phyloP scores from a whole-genome alignment of 2,113 vertebrate species.

The Brachypteracias leptosomus region DNA sequence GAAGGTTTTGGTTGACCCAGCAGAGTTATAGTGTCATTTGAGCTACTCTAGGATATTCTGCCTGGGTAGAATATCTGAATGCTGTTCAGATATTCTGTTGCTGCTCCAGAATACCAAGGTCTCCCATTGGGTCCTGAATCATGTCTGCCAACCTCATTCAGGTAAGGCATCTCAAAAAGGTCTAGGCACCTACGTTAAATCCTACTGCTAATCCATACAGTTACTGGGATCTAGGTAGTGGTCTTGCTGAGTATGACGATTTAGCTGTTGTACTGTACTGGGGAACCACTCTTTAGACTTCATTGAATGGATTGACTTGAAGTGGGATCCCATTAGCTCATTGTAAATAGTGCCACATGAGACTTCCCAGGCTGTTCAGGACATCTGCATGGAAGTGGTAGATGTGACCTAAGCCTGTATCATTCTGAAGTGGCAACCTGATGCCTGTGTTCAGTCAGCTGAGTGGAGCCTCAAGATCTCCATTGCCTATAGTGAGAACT shows the following conservation, averaged over 20 bases:
- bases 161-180: not conserved
- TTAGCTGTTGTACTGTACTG: not conserved
- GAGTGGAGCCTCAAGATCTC: not conserved
- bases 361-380: not conserved
- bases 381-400: not conserved
- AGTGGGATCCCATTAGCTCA: not conserved
- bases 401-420: not conserved
- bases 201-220: not conserved
- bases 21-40: not conserved
- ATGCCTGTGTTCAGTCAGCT: not conserved
- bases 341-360: not conserved
- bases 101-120: not conserved
- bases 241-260: not conserved
- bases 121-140: not conserved
- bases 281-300: not conserved
- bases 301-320: not conserved
- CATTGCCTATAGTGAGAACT: not conserved
- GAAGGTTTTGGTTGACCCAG: not conserved
- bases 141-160: not conserved
- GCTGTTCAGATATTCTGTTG: not conserved
- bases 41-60: not conserved
- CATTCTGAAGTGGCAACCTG: not conserved
- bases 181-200: not conserved
- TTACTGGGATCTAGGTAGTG: not conserved
- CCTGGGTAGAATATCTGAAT: not conserved